Base-by-base conservation (phyloP, 37 sponge, comb jelly and placozoan genomes). In the Ianthella basta region DNA sequence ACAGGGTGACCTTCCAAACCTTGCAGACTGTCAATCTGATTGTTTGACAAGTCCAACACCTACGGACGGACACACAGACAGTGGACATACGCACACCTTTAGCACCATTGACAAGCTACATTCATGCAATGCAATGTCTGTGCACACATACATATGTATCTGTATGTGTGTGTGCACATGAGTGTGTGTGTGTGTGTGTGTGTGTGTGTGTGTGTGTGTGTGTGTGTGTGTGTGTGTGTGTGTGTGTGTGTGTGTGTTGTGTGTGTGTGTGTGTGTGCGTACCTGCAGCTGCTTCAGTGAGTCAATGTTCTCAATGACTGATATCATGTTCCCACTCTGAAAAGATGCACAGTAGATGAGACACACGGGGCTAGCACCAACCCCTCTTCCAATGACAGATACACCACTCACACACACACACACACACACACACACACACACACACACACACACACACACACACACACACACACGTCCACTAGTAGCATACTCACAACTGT, bases 41-140 rank as follows among this genome's bases (percentile, higher is more conserved):
- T 95, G 0, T 91, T 79, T 0, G 96, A 92, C 21, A 95, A 53
- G 55, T 95, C 88, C 53, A 95, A 27, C 40, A 86, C 84, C 94
- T 94, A 53, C 12, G 36, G 19, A 8, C 32, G 23, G 23, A 27
- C 25, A 66, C 25, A 14, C 29, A 16, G 15, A 24, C 15, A 25
- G 13, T 66, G 68, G 68, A 14, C 13, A 16, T n/a, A 23, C 23
- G 68, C 23, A 23, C 68, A 66, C 27, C 13, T 66, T 13, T n/a
- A 23, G n/a, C n/a, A n/a, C 57, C 15, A 27, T 55, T 10, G 40
- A 10, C 21, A 20, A 18, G 40, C 23, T 27, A 40, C 53, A 39
- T 39, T 53, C 25, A 1, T 6, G 55, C 6, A 39, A 20, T 18
- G 3, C 0, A 6, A 37, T 25, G 25, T 20, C 20, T 10, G 14